Evolutionary conservation across 2,797 vertebrate genomes (phyloP).

Genomic region (Aeoliscus strigatus): DNA sequence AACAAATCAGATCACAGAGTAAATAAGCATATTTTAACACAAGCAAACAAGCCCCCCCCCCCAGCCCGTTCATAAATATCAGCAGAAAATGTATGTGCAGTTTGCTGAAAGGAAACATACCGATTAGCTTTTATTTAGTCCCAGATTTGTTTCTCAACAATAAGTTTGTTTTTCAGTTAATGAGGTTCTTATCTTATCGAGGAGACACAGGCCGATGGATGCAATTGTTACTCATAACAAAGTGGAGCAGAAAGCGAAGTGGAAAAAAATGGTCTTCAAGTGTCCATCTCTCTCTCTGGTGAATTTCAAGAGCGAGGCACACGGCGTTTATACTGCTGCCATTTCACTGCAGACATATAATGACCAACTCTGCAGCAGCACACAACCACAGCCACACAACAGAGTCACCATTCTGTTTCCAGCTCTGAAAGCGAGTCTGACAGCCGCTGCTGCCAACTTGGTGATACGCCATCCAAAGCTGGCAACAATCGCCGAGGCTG

Average conservation of each 20-base stretch:
- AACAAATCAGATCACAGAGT: constrained; percentile 22
- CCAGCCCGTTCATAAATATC: constrained; percentile 6
- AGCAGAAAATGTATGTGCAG: constrained; percentile 6
- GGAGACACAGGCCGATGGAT: constrained; percentile 23
- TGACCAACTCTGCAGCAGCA: constrained; percentile 24
- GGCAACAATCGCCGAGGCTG: constrained; percentile 37
- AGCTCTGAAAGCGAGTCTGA: constrained; percentile 31
- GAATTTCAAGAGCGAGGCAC: constrained; percentile 14
- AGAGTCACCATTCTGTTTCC: constrained; percentile 46
- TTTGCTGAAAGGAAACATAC: constrained; percentile 6
- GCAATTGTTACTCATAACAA: constrained; percentile 16
- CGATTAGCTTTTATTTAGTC: constrained; percentile 29
- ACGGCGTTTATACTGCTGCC: constrained; percentile 13
- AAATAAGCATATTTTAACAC: constrained; percentile 34
- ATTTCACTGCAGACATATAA: constrained; percentile 26
- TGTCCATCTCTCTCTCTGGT: constrained; percentile 10
- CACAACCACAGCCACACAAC: constrained; percentile 34
- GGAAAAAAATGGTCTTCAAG: constrained; percentile 10
- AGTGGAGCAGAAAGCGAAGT: constrained; percentile 6
- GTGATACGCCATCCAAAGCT: constrained; percentile 44
- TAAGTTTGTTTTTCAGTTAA: constrained; percentile 25
- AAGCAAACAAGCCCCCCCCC: constrained; percentile 17
- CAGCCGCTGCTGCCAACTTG: constrained; percentile 48
- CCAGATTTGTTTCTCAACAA: constrained; percentile 21
- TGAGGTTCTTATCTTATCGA: constrained; percentile 36